Evolutionary conservation across 2,113 vertebrate species (phyloP).

Genomic region (Columba livia): DNA sequence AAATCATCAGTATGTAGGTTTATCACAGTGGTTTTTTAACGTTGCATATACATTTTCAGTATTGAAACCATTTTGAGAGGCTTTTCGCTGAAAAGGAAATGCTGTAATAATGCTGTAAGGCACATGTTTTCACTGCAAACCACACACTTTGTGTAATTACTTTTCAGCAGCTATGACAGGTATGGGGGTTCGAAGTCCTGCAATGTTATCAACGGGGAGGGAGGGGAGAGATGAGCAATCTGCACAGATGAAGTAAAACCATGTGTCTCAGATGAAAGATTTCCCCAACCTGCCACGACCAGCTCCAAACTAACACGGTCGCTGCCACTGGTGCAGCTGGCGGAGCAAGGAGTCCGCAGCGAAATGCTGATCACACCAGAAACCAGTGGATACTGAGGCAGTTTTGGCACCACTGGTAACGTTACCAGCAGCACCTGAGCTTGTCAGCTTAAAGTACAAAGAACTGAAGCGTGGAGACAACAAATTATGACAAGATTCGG

Average conservation of each 20-base stretch:
- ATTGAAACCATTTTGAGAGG: not conserved
- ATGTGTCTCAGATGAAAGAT: rapidly evolving
- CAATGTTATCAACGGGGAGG: rapidly evolving
- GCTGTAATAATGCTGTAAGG: not conserved
- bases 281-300: not conserved
- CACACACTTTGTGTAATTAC: not conserved
- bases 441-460: not conserved
- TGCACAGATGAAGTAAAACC: not conserved
- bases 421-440: not conserved
- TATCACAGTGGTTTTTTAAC: not conserved
- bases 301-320: not conserved
- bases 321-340: not conserved
- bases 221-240: not conserved
- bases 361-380: rapidly evolving
- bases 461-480: not conserved
- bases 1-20: slow-evolving; percentile 30
- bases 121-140: not conserved
- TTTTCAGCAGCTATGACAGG: not conserved
- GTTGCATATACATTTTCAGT: not conserved
- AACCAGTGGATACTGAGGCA: not conserved
- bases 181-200: not conserved
- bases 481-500: not conserved
- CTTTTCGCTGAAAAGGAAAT: not conserved
- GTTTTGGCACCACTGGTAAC: not conserved
- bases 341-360: not conserved